Base-by-base conservation (phyloP, 2,888 invertebrate species). In the Dryococelus australis region DNA sequence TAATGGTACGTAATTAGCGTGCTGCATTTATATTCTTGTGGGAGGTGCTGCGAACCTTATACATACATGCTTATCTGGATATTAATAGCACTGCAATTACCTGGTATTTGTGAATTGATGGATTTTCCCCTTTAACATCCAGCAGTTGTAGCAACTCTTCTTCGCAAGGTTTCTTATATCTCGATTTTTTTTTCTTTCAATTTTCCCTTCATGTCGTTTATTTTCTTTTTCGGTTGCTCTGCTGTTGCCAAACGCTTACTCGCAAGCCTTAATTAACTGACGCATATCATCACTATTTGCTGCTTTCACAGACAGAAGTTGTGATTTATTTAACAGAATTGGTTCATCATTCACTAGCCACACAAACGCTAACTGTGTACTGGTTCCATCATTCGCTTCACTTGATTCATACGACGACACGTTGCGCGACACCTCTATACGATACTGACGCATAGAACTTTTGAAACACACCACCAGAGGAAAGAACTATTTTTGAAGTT, bases 81-180 rank as follows among this genome's bases (percentile, higher is more conserved):
- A n/a, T n/a, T n/a, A n/a, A n/a, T n/a, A n/a, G n/a, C n/a, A n/a
- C n/a, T n/a, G n/a, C n/a, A n/a, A n/a, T 79, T 79, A 79, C 4
- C 79, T 6, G 0, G 79, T 79, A 79, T 79, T 79, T 79, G 79
- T 79, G 79, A 79, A 79, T 79, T 12, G 79, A 79, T 79, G 79
- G 9, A 79, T 79, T 79, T 79, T 79, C 13, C 79, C 79, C 79
- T 79, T 6, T 8, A 79, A 79, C 10, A 79, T 6, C 79, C 79
- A 79, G 79, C n/a, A 79, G 13, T 24, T 79, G n/a, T 12, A 79
- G 13, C 79, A 79, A 2, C 79, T 79, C n/a, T n/a, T 8, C 79
- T 24, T 24, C 79, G 16, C 79, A 79, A 16, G 79, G 4, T 79
- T 79, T 79, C 79, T 16, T n/a, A n/a, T n/a, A n/a, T n/a, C n/a